These are phyloP conservation scores for Platycheirus rosarum DNA, from an alignment of 2,888 invertebrate genomes.

Conservation along the genomic window DNA sequence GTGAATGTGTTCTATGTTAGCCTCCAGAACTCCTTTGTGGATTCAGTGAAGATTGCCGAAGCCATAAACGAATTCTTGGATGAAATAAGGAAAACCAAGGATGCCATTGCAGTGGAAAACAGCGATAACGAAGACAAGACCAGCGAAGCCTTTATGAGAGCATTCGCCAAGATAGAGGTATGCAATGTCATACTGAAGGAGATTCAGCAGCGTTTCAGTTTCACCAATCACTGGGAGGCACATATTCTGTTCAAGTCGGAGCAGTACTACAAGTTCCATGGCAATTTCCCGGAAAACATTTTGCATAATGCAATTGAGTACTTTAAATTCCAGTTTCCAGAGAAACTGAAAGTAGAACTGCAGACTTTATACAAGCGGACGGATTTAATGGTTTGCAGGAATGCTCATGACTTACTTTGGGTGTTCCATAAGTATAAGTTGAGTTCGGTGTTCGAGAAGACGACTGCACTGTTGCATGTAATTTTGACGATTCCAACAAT, in stretches of 20 bases:
- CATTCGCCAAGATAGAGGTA: constrained; percentile 60
- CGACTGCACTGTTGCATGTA: constrained; percentile 51
- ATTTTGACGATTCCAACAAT: constrained; percentile 65
- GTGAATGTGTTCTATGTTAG: constrained; percentile 65
- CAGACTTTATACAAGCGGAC: constrained; percentile 50
- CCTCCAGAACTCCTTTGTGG: constrained; percentile 61
- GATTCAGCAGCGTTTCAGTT: constrained; percentile 58
- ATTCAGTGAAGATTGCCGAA: constrained; percentile 55
- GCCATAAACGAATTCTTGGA: constrained; percentile 60
- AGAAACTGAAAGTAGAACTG: constrained; percentile 47
- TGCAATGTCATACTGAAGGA: constrained; percentile 64
- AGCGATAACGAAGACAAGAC: constrained; percentile 64
- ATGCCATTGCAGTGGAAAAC: constrained; percentile 67
- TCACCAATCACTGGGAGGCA: constrained; percentile 69
- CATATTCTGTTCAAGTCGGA: constrained; percentile 64
- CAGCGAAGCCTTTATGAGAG: constrained; percentile 50
- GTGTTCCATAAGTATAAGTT: constrained; percentile 60
- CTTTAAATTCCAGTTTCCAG: constrained; percentile 59
- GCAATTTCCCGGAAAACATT: constrained; percentile 56
- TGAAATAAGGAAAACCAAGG: constrained; percentile 64
- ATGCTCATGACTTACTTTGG: constrained; percentile 56
- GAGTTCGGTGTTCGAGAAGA: constrained; percentile 55
- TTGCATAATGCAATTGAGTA: constrained; percentile 59
- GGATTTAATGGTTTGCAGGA: constrained; percentile 58
- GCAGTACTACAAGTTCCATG: constrained; percentile 66